Base-by-base conservation (phyloP, 2,113 vertebrate species). In the Glareola pratincola region DNA sequence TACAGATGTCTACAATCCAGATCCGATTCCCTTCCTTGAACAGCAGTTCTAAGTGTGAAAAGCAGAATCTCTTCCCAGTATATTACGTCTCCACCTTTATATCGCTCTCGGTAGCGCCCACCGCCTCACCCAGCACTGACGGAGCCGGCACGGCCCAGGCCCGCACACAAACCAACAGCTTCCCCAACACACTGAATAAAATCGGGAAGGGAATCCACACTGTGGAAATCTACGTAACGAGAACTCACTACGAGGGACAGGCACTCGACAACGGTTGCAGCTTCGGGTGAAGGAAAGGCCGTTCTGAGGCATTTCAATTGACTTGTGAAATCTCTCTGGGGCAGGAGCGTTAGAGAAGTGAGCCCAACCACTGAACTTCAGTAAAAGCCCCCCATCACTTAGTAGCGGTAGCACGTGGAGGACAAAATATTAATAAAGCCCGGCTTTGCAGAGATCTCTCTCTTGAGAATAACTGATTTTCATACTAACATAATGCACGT, bases 391-490 rank as follows among this genome's bases (percentile, higher is more conserved):
- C 48, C 36, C 37, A 24, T 59, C 82, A 90, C 64, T 76, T 43
- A 56, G 75, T 7, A 85, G 75, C 37, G 69, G 12, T n/a, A 69
- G 36, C 41, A 73, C 0, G 0, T 26, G 32, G 54, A 83, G 3
- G 3, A 71, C 45, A 90, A 74, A 73, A 67, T 48, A 43, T 12
- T 34, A 64, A 78, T 57, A 83, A 88, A 73, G 30, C 5, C 16
- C 34, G 11, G 10, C 26, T 80, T 76, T 79, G 78, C 48, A 75
- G 48, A 79, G 36, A 68, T 60, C 22, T 48, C 59, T 62, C 54
- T 86, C 85, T 79, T 39, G 63, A 62, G 85, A 93, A 66, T 57
- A 85, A 90, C 30, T 51, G 23, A 69, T 76, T 80, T 88, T 76
- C 62, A 60, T 82, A 43, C 34, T 75, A 82, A 90, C 39, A 78